Evolutionary conservation across 2,113 vertebrate species (phyloP).

Genomic region (Corythoichthys haematopterus): DNA sequence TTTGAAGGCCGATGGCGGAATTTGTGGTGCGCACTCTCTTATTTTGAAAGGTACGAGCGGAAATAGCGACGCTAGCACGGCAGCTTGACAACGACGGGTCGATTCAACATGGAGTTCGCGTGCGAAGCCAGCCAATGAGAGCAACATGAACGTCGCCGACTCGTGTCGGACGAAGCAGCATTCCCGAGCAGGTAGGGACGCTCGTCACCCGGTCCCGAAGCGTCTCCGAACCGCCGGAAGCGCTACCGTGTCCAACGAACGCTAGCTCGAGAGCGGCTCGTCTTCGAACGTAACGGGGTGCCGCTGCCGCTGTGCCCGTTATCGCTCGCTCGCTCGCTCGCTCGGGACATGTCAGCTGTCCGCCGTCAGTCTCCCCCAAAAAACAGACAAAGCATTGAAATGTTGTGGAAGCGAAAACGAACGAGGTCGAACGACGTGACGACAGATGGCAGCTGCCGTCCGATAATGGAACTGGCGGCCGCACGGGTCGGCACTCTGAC

Average conservation of each 20-base stretch:
- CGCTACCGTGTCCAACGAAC: background rate
- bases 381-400: background rate
- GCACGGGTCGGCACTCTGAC: background rate
- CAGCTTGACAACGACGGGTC: background rate
- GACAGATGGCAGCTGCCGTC: conserved; percentile 16
- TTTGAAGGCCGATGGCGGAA: background rate
- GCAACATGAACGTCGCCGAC: conserved; percentile 51
- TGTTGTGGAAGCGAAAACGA: background rate
- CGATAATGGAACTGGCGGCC: conserved; percentile 31
- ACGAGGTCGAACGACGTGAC: background rate
- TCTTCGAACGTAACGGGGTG: conserved; percentile 3
- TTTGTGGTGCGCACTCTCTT: conserved; percentile 9
- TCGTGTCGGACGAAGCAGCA: conserved; percentile 47
- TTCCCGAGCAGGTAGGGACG: conserved; percentile 48
- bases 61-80: background rate
- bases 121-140: conserved; percentile 47
- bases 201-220: background rate
- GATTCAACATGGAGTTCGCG: conserved; percentile 61
- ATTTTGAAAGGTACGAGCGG: conserved; percentile 13
- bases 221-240: background rate
- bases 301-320: too few relatives aligned
- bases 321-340: background rate
- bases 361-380: background rate
- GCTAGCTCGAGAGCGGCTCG: background rate
- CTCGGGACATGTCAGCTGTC: background rate